These are phyloP conservation scores for Zaprionus lineosus DNA, from an alignment of 2,888 invertebrate species.

Conservation along the genomic window DNA sequence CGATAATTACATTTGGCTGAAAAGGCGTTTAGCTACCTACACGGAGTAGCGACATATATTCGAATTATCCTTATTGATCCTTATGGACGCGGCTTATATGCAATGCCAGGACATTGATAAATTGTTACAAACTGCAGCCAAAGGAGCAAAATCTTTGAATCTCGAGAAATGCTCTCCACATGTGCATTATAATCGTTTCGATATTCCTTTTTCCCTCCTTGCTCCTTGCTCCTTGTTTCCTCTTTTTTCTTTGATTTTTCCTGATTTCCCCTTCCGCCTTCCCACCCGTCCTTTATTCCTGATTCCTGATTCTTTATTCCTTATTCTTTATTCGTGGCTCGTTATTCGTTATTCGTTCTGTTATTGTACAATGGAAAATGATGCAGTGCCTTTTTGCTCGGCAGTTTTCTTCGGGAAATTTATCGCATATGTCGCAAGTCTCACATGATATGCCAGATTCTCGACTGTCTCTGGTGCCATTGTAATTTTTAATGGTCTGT, in stretches of 20 bases:
- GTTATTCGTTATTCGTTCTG: background rate
- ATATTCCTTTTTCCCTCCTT: background rate
- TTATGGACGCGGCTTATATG: slow-evolving; percentile 67
- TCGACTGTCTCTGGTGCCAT: slow-evolving; percentile 38
- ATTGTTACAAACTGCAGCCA: slow-evolving; percentile 60
- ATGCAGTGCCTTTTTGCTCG: slow-evolving; percentile 56
- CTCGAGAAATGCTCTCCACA: slow-evolving; percentile 53
- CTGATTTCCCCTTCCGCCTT: background rate
- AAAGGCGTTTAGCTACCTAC: slow-evolving; percentile 45
- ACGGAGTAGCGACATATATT: slow-evolving; percentile 47
- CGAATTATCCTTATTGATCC: slow-evolving; percentile 73
- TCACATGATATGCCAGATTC: slow-evolving; percentile 71
- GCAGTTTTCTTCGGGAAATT: slow-evolving; percentile 60
- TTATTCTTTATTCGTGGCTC: no score
- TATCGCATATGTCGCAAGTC: slow-evolving; percentile 77
- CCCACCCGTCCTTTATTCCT: slow-evolving; percentile 5
- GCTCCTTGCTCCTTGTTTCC: background rate
- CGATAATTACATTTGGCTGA: slow-evolving; percentile 68
- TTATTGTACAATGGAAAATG: slow-evolving; percentile 61
- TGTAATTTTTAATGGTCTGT: slow-evolving; percentile 77
- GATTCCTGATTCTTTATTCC: no score
- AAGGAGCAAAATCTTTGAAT: slow-evolving; percentile 36
- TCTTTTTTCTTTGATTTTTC: no score
- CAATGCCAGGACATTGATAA: slow-evolving; percentile 68
- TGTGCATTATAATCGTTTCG: slow-evolving; percentile 55